Percentiles rank a stretch among this genome's conserved stretches.
phyloP scores from a whole-genome alignment of 1,140 invertebrate genomes.

The Phenacoccus solenopsis region DNA sequence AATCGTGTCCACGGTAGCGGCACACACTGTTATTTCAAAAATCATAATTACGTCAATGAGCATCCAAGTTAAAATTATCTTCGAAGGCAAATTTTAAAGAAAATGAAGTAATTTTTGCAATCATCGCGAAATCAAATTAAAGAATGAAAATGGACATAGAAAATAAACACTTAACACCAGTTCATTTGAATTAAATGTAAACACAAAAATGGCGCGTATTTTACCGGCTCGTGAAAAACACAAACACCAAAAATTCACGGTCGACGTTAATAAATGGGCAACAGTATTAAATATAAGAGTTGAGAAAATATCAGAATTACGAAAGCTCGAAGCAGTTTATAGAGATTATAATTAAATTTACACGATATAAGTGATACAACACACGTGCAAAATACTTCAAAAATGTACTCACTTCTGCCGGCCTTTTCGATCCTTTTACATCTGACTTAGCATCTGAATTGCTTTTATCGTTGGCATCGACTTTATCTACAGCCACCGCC shows the following conservation, averaged over 20 bases:
- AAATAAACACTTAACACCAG: neutral
- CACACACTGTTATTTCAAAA: neutral
- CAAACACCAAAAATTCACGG: too few species aligned
- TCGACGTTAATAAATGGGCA: too few species aligned
- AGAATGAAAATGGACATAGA: neutral
- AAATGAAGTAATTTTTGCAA: neutral
- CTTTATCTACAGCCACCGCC: constrained; percentile 68
- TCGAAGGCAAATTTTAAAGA: neutral
- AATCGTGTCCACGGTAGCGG: neutral
- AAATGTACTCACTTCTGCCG: constrained; percentile 62
- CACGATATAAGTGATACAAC: neutral
- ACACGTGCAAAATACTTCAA: neutral
- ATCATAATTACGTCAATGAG: neutral
- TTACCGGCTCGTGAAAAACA: neutral
- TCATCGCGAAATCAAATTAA: neutral
- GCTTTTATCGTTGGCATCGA: constrained; percentile 48
- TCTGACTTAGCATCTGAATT: constrained; percentile 58
- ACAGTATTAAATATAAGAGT: too few species aligned
- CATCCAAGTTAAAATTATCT: neutral
- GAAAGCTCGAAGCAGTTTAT: too few species aligned
- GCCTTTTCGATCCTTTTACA: constrained; percentile 72
- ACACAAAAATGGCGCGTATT: constrained; percentile 1
- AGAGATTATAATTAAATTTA: too few species aligned
- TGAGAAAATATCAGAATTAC: too few species aligned
- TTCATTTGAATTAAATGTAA: neutral